Evolutionary conservation across 2,888 invertebrate genomes (phyloP), one percentile per base, ranked within the genome.

Genomic region (Dastarcus helophoroides): DNA sequence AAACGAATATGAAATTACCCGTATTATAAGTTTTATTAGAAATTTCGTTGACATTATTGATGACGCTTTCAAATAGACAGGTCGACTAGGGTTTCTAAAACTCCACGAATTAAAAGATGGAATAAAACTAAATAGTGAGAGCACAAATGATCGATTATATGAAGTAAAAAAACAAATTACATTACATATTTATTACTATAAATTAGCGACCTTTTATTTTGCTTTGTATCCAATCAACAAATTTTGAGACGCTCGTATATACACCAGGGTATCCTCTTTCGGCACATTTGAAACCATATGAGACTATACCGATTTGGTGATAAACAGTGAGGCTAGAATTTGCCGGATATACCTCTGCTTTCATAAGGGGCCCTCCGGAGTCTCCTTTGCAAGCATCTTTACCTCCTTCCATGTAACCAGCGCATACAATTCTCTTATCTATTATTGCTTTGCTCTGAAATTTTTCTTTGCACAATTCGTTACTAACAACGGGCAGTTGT

Each of bases 321-420:
- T n/a, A n/a, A n/a, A n/a, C n/a, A 50, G 76, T 73, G 62, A 48
- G 56, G n/a, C 32, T 36, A 14, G 44, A 6, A 55, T 69, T 14
- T 23, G 37, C 32, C n/a, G 14, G 27, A 26, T 39, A 35, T 3
- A 33, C 30, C 14, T 29, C 37, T 2, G 44, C 49, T 21, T 42
- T 68, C 77, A 83, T 79, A 8, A 86, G 59, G 0, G 86, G 85
- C 3, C 86, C 86, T 0, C 86, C 86, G 26, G 82, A 83, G 61
- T 86, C 86, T 1, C 85, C 82, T 62, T 77, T 73, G 45, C 82
- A 83, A 22, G 82, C 73, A 50, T 83, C 83, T 52, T 72, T 74
- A 12, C 75, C 75, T 1, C 80, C 81, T 26, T 54, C 47, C 29
- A 65, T 54, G 50, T 56, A 71, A 0, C 82, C 82, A n/a, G n/a